Base-by-base conservation (phyloP, 2,113 vertebrate genomes). In the Acanthochromis polyacanthus region DNA sequence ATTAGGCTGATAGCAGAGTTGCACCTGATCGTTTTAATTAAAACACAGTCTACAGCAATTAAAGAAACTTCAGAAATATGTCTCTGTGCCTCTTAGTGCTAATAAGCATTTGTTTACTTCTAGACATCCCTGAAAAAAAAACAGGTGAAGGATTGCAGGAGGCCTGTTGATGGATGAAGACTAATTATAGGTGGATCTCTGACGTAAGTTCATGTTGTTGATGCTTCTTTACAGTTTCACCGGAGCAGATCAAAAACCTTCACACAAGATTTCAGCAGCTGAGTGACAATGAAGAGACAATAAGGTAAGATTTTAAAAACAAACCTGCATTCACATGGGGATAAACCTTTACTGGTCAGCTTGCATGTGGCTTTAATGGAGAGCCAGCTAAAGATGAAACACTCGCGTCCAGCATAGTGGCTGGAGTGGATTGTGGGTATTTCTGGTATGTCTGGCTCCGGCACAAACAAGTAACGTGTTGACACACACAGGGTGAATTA, bases 241-340 rank as follows among this genome's bases (percentile, higher is more conserved):
- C 88, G 0, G 97, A 97, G 1, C 98, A 98, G 92, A 97, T 98
- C 0, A 94, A 94, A 81, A 96, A 96, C 82, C 95, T 99, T 0
- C 94, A 96, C 80, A 92, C 92, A 53, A 86, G 98, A 14, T 98
- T 99, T 86, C 94, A 93, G 86, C 94, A 95, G 79, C 94, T 98
- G 84, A 96, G 95, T 53, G 92, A 92, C 22, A 94, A 97, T 76
- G 87, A 95, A 75, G 94, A 95, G 15, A 97, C 95, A 0, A 95
- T 98, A 57, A 95, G 97, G 98, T 99, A 95, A 60, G 22, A 40
- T 10, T 14, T 9, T 14, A 2, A 9, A 5, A 14, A 19, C 16
- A 79, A 14, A 23, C n/a, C 17, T 36, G 20, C 30, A 61, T 7
- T 22, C 17, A 8, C 15, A 23, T 40, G 7, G 4, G 4, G 25